Conservation (phyloP, 1,140 invertebrate species). For the Aphelenchoides besseyi region DNA sequence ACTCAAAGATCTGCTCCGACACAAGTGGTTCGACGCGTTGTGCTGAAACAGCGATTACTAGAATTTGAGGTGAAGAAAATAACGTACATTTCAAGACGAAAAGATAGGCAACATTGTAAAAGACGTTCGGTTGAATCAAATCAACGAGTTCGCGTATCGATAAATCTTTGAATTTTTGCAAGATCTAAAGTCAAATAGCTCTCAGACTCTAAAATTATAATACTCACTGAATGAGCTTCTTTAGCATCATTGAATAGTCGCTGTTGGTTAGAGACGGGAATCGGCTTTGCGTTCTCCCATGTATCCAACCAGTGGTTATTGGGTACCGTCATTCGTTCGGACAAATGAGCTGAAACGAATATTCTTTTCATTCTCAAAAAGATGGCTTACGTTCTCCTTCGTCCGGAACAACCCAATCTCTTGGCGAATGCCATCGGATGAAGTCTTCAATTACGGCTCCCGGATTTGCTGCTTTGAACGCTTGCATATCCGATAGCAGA, state of each 20-base stretch:
- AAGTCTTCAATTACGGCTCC: slow-evolving; percentile 86
- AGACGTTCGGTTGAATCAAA: slow-evolving; percentile 47
- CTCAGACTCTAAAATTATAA: slow-evolving; percentile 3
- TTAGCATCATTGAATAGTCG: slow-evolving; percentile 90
- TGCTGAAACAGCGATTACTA: background rate
- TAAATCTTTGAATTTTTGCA: slow-evolving; percentile 42
- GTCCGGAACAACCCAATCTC: slow-evolving; percentile 76
- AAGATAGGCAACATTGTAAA: slow-evolving; percentile 21
- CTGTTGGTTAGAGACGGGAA: slow-evolving; percentile 81
- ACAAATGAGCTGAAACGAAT: slow-evolving; percentile 7
- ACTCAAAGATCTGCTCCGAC: background rate
- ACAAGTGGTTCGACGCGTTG: background rate
- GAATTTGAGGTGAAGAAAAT: background rate
- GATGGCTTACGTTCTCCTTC: slow-evolving; percentile 67
- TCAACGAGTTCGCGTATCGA: slow-evolving; percentile 39
- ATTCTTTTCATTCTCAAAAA: slow-evolving; percentile 69
- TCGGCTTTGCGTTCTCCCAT: slow-evolving; percentile 76
- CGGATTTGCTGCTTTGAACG: slow-evolving; percentile 86
- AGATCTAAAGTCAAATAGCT: slow-evolving; percentile 31
- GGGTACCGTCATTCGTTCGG: slow-evolving; percentile 77
- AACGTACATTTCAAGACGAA: slow-evolving; percentile 32
- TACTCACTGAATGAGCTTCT: slow-evolving; percentile 73
- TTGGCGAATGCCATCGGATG: slow-evolving; percentile 93
- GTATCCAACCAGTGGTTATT: slow-evolving; percentile 90
- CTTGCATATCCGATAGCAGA: slow-evolving; percentile 92